These are phyloP conservation scores for Agrochola lota DNA, from an alignment of 2,888 invertebrate genomes.

Conservation along the genomic window DNA sequence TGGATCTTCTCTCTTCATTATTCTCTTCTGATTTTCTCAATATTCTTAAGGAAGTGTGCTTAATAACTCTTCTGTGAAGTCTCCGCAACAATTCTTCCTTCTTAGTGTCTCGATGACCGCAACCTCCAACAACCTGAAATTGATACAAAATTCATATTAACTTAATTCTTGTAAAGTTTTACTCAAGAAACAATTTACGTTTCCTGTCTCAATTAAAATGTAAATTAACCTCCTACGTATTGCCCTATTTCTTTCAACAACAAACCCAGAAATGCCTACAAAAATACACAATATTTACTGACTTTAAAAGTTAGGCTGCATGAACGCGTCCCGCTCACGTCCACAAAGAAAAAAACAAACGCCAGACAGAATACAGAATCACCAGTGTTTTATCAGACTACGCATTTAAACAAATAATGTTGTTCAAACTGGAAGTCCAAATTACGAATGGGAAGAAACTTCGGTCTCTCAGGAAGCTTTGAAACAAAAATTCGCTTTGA, in stretches of 20 bases:
- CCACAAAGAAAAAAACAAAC: slow-evolving; percentile 20
- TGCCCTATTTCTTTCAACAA: not conserved
- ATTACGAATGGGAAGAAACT: slow-evolving; percentile 46
- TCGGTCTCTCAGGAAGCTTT: slow-evolving; percentile 45
- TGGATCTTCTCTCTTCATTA: not conserved
- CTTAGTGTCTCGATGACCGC: not conserved
- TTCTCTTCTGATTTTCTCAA: not conserved
- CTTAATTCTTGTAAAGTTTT: not conserved
- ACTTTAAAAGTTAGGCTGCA: slow-evolving; percentile 23
- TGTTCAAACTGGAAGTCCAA: slow-evolving; percentile 45
- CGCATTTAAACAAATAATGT: slow-evolving; percentile 26
- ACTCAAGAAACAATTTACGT: not conserved
- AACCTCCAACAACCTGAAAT: slow-evolving; percentile 43
- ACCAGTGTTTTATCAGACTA: slow-evolving; percentile 43
- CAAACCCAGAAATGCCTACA: not conserved
- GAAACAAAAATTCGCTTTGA: slow-evolving; percentile 63
- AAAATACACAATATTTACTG: slow-evolving; percentile 4
- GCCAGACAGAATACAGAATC: slow-evolving; percentile 39
- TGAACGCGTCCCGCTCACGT: not conserved
- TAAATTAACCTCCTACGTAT: not conserved
- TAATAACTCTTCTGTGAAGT: slow-evolving; percentile 4
- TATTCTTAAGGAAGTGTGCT: not conserved
- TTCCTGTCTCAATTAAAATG: not conserved
- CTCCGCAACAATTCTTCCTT: not conserved
- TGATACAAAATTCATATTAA: slow-evolving; percentile 30